Evolutionary conservation across 1,140 invertebrate genomes (phyloP).

Genomic region (Drosophila nigrodunni): DNA sequence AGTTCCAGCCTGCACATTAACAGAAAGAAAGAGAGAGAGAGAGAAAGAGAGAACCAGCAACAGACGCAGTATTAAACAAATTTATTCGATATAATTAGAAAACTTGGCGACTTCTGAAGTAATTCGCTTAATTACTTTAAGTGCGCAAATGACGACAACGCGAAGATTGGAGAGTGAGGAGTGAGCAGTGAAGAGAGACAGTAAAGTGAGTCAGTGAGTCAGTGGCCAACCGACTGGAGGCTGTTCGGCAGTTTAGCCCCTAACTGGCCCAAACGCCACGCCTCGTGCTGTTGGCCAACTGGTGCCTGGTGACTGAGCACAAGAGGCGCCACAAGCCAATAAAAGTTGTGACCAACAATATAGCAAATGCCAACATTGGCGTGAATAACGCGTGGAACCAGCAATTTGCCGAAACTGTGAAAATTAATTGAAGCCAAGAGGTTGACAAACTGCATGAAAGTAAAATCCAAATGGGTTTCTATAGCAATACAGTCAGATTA

Average conservation of each 20-base stretch:
- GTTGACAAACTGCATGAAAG: background rate
- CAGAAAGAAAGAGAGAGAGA: slow-evolving; percentile 1
- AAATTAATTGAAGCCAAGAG: slow-evolving; percentile 61
- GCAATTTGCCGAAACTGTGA: slow-evolving; percentile 52
- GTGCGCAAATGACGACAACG: slow-evolving; percentile 62
- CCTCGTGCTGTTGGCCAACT: slow-evolving; percentile 7
- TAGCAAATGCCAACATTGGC: slow-evolving; percentile 62
- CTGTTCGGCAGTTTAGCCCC: background rate
- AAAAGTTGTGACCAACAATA: slow-evolving; percentile 68
- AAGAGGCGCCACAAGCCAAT: slow-evolving; percentile 73
- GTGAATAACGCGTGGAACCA: slow-evolving; percentile 54
- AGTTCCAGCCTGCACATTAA: slow-evolving; percentile 1
- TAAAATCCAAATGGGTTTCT: background rate
- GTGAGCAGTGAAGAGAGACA: slow-evolving; percentile 29
- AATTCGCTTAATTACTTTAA: slow-evolving; percentile 83
- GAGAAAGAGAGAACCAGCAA: slow-evolving; percentile 31
- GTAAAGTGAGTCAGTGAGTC: slow-evolving; percentile 36
- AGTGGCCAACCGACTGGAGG: slow-evolving; percentile 34
- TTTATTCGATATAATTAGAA: slow-evolving; percentile 84
- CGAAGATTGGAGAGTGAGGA: no score
- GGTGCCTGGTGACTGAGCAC: slow-evolving; percentile 68
- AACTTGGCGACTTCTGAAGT: slow-evolving; percentile 84
- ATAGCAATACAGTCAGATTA: background rate
- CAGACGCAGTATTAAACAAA: slow-evolving; percentile 78
- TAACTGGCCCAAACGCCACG: background rate